Conservation (phyloP, 2,113 vertebrate species). For the Myotis brandtii region DNA sequence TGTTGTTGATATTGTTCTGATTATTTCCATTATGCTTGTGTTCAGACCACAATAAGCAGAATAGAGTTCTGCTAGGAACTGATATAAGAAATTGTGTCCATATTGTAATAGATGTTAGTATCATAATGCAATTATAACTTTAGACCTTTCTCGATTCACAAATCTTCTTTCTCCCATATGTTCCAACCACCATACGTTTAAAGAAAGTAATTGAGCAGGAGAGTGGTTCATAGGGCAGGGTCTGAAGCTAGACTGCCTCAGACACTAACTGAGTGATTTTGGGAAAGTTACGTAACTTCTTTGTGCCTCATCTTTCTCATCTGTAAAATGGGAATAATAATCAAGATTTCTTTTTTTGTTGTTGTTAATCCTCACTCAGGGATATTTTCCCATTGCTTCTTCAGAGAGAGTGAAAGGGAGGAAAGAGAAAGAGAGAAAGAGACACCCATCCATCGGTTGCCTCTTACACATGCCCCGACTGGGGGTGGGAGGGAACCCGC, state of each 20-base stretch:
- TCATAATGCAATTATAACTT: not conserved
- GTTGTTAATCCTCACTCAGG: too few species aligned
- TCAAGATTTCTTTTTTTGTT: too few species aligned
- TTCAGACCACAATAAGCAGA: not conserved
- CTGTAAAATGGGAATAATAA: not conserved
- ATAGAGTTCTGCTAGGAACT: not conserved
- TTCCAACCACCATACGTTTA: not conserved
- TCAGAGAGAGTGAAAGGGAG: too few species aligned
- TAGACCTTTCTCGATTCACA: not conserved
- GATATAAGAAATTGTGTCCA: not conserved
- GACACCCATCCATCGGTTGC: too few species aligned
- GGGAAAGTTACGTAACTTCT: not conserved
- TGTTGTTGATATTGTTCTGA: not conserved
- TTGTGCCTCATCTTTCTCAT: not conserved
- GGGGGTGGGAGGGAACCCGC: too few species aligned
- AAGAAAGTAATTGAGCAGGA: not conserved
- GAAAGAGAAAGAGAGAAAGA: too few species aligned
- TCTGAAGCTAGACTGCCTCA: not conserved
- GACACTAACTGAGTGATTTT: not conserved
- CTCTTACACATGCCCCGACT: too few species aligned
- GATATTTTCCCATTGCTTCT: too few species aligned
- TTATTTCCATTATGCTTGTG: not conserved
- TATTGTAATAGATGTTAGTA: not conserved
- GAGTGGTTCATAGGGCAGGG: not conserved
- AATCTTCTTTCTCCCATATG: not conserved